Base-by-base conservation (phyloP, 2,888 invertebrate species). In the Ichneumoninae sp. region DNA sequence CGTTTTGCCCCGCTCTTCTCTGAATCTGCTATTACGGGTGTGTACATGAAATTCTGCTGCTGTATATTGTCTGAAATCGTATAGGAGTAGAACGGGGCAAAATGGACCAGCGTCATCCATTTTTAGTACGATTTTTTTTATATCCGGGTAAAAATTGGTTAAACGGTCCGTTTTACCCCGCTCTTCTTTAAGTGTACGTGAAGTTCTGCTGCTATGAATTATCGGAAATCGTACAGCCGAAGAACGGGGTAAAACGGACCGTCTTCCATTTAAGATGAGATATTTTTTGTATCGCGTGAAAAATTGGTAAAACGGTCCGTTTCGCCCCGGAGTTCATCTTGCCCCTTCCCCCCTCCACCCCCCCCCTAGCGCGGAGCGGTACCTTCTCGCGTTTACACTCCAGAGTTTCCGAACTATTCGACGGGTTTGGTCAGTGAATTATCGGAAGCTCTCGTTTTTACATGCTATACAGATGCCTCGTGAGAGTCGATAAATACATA, bases 331-430 rank as follows among this genome's bases (percentile, higher is more conserved):
- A 1, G 44, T 13, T 4, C 44, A 47, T 47, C 0, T 47, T 16
- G 44, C 13, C 44, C 44, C 44, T 40, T 8, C 7, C 40, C 4
- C 16, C 1, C 44, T 3, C 44, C 16, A 3, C 44, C 13, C 16
- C 13, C 44, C 13, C 40, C 7, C 3, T 10, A 1, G 1, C 40
- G 40, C 40, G 2, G 19, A 54, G 16, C 63, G 6, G 30, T 63
- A 63, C 16, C 33, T 33, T 63, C 33, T 33, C 63, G 30, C 30
- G 63, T 63, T 66, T 54, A 76, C 65, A 65, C 66, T 16, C 40
- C 66, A 16, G 22, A 76, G 76, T 54, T 76, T 52, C 52, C 54
- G 66, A 76, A 76, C 66, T 76, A 66, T 76, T 66, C 66, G 66
- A 36, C 66, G 65, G 63, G 52, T 66, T 66, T 52, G 76, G 65